These are phyloP conservation scores for Oryctes rhinoceros DNA, from an alignment of 1,140 invertebrate species.

Conservation along the genomic window DNA sequence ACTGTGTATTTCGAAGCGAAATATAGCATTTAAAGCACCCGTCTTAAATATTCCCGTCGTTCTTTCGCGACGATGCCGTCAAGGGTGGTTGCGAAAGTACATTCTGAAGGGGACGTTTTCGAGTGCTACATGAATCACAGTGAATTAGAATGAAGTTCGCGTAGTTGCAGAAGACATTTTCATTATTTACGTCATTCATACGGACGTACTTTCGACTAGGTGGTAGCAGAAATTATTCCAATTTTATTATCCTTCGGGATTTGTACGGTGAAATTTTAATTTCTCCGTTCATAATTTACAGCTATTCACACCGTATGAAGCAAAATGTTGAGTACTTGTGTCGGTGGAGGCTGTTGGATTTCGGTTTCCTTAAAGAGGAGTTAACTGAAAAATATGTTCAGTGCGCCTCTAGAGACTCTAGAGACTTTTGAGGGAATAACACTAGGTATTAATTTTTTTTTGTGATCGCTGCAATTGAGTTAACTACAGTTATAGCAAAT, in stretches of 20 bases:
- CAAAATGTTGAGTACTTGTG: background rate
- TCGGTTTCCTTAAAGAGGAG: background rate
- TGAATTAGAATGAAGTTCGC: slow-evolving; percentile 27
- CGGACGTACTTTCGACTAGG: background rate
- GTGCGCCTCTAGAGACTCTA: too few relatives aligned
- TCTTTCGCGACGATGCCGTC: background rate
- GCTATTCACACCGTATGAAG: background rate
- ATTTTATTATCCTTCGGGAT: slow-evolving; percentile 12
- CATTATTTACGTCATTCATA: background rate
- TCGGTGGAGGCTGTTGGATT: background rate
- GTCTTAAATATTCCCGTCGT: background rate
- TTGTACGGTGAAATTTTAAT: background rate
- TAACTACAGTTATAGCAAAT: too few relatives aligned
- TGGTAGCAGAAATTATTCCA: background rate
- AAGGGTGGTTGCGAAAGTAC: background rate
- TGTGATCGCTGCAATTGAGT: too few relatives aligned
- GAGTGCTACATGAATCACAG: slow-evolving; percentile 8
- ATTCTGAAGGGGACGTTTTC: slow-evolving; percentile 12
- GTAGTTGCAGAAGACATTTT: slow-evolving; percentile 1
- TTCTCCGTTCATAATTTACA: background rate
- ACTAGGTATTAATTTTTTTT: too few relatives aligned
- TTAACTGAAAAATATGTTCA: too few relatives aligned
- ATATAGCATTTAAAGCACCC: background rate
- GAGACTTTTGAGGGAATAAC: too few relatives aligned
- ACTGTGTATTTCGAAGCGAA: background rate